Evolutionary conservation across 2,797 vertebrate genomes (phyloP), one percentile per base, ranked within the genome.

Genomic region (Clarias pachynema): DNA sequence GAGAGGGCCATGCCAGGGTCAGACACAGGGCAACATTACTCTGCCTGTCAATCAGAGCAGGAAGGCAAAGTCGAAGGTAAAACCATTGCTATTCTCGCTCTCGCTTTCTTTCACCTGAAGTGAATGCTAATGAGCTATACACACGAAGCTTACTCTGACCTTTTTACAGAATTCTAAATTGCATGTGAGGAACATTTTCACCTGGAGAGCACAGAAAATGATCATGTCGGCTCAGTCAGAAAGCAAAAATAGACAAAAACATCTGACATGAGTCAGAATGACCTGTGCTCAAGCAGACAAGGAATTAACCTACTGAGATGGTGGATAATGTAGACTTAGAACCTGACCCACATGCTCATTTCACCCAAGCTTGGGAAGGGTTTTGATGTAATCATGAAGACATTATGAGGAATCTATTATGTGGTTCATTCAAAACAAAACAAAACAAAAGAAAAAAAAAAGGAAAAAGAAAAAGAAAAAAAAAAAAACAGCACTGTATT

Each of bases 11-110:
- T 10, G 24, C 26, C 72, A 78, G 83, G 83, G 84, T 89, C 82
- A 82, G 79, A 75, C 57, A 24, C 31, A 20, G 70, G 80, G 57
- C 82, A 56, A 16, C 79, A 73, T 83, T 29, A 31, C 78, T 68
- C 34, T 20, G 56, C 44, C 70, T 83, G 86, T 81, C 84, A 85
- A 79, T 85, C 53, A 87, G 31, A 85, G 68, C 16, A 18, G n/a
- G 29, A 65, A 44, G 34, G 57, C 40, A 75, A 53, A 62, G 73
- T 79, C 59, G 69, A 82, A 86, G 74, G 84, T 86, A 84, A 31
- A 85, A 86, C 59, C 18, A 49, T 40, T 77, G 59, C 40, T 57
- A 53, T 75, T 56, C 79, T 60, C 81, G 63, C 37, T 68, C 81
- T 69, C 29, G 31, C 20, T 44, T 78, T 49, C 73, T 78, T 57